phyloP scores from a whole-genome alignment of 2,797 vertebrate species.

The Rhinophrynus dorsalis region DNA sequence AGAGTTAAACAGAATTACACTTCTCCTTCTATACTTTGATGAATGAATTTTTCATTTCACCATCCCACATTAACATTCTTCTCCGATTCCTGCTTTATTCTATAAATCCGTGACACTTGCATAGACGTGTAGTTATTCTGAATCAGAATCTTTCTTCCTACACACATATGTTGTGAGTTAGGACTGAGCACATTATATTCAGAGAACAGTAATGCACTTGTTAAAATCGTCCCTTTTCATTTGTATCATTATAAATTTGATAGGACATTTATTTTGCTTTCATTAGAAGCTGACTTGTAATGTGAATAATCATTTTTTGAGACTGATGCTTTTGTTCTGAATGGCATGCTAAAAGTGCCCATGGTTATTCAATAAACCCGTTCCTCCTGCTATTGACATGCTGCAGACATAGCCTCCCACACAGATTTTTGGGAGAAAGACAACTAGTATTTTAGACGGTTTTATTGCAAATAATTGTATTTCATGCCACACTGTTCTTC shows the following conservation, averaged over 20 bases:
- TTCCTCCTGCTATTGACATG: neutral
- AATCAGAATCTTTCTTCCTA: conserved; percentile 15
- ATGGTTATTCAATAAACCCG: neutral
- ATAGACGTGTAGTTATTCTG: conserved; percentile 1
- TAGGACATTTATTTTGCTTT: neutral
- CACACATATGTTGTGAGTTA: conserved; percentile 9
- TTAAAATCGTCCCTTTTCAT: neutral
- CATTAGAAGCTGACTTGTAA: neutral
- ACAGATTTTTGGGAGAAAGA: neutral
- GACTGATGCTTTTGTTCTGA: neutral
- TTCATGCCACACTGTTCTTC: no score
- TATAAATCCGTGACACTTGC: neutral
- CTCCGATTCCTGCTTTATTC: neutral
- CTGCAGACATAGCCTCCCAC: neutral
- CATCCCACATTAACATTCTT: conserved; percentile 14
- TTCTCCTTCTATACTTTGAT: neutral
- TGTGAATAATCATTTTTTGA: no score
- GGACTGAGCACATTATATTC: neutral
- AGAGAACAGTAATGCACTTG: conserved; percentile 12
- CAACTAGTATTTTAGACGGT: no score
- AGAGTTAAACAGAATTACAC: neutral
- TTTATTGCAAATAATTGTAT: no score
- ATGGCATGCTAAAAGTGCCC: neutral
- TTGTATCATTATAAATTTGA: neutral
- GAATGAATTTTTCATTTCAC: neutral